A percentile compares a stretch with the other conserved stretches of the same genome.
Evolutionary conservation across 2,888 invertebrate species (phyloP).

Genomic region (Hipparchia semele): DNA sequence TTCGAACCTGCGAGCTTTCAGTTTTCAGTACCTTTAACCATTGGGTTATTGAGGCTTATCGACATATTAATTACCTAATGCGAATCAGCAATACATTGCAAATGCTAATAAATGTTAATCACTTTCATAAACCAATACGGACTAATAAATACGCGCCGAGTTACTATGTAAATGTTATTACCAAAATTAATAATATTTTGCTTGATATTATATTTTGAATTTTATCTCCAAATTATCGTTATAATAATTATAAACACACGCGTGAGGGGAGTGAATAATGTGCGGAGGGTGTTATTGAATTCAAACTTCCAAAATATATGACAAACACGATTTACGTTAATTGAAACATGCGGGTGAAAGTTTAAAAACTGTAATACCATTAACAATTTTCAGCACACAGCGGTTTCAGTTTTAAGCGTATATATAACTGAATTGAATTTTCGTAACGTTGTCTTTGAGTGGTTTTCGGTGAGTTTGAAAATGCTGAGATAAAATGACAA

Average conservation of each 20-base stretch:
- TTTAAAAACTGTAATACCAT: too few species aligned
- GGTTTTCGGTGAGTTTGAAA: too few species aligned
- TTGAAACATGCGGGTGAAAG: too few species aligned
- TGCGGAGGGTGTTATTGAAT: not conserved
- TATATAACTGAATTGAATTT: too few species aligned
- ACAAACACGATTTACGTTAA: too few species aligned
- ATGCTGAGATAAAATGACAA: too few species aligned
- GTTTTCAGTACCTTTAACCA: too few species aligned
- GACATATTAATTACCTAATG: not conserved
- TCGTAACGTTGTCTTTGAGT: too few species aligned
- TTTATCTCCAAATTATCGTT: not conserved
- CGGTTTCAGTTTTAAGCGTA: too few species aligned
- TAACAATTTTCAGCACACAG: too few species aligned
- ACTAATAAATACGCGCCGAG: not conserved
- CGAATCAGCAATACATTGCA: not conserved
- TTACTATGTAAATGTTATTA: not conserved
- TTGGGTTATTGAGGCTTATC: too few species aligned
- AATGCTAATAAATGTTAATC: conserved; percentile 3
- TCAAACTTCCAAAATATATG: not conserved
- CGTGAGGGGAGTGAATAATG: not conserved
- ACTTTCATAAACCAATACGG: conserved; percentile 1
- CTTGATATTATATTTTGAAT: not conserved
- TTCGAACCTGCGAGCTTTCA: too few species aligned
- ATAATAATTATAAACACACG: not conserved
- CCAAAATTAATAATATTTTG: not conserved